These are phyloP conservation scores for Schizaphis graminum DNA, from an alignment of 2,888 invertebrate genomes.

Conservation along the genomic window DNA sequence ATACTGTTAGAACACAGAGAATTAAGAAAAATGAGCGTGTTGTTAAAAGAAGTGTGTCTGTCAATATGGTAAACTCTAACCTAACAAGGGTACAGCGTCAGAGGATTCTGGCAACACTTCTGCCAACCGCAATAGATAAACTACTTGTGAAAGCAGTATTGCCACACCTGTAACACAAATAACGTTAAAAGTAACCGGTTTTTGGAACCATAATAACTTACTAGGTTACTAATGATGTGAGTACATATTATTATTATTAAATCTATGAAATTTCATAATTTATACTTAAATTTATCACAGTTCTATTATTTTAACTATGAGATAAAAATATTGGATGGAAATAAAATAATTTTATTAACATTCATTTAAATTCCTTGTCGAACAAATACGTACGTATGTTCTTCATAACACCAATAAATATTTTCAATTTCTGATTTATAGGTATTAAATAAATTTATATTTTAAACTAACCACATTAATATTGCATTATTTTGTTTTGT, in stretches of 20 bases:
- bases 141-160: constrained; percentile 98
- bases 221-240: not conserved
- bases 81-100: constrained; percentile 99
- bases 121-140: constrained; percentile 99
- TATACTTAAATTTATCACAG: not conserved
- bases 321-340: not conserved
- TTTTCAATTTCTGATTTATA: not conserved
- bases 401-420: constrained; percentile 48
- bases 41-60: constrained; percentile 38
- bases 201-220: constrained; percentile 9
- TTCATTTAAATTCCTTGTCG: not conserved
- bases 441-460: not conserved
- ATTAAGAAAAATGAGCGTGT: constrained; percentile 41
- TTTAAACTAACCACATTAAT: not conserved
- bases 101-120: constrained; percentile 99
- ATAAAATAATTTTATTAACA: not conserved
- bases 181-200: constrained; percentile 55
- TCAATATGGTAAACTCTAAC: constrained; percentile 73
- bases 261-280: not conserved
- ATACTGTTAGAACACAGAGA: constrained; percentile 44
- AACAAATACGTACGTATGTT: not conserved
- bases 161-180: constrained; percentile 89
- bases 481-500: not conserved
- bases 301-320: not conserved
- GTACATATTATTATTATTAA: constrained; percentile 34